Base-by-base conservation (phyloP, 2,797 vertebrate species). In the Esox masquinongy region DNA sequence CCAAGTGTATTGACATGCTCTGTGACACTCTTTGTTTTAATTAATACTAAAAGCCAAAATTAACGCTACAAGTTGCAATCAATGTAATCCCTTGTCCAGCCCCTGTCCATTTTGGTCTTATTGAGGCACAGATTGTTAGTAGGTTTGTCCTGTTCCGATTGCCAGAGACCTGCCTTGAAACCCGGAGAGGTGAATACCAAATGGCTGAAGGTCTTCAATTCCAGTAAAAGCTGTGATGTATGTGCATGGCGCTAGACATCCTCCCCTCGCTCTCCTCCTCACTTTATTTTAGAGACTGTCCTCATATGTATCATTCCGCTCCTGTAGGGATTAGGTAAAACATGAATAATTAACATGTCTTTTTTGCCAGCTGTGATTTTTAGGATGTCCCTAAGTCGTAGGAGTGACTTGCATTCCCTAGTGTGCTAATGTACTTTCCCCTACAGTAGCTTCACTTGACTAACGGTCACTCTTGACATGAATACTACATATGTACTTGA, bases 151-250 rank as follows among this genome's bases (percentile, higher is more conserved):
- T 76, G 63, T 59, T 12, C n/a, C 61, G 43, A 69, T 70, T 71
- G 88, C 87, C 84, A 68, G 84, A 88, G 78, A 81, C 77, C 88
- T 91, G 88, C 89, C 87, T 93, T 91, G 83, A 89, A 88, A 79
- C 14, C 0, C 49, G 76, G 84, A 76, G 72, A 70, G 72, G 77
- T 74, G 50, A 77, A 82, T 72, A 75, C 75, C 79, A 80, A 74
- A 74, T 22, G 26, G 70, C 50, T 17, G 4, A 72, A 69, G 67
- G 49, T 75, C 67, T 77, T 67, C 67, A 76, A 84, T 73, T 70
- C 82, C 16, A 9, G 1, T 43, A 34, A 79, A 69, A 78, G 77
- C 79, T 74, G 63, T 47, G 56, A 72, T 59, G 24, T 59, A 79
- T 78, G 77, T 82, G 76, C 80, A 73, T 79, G 69, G 72, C 19